phyloP scores from a whole-genome alignment of 2,888 invertebrate species.

The Junonia oenone region DNA sequence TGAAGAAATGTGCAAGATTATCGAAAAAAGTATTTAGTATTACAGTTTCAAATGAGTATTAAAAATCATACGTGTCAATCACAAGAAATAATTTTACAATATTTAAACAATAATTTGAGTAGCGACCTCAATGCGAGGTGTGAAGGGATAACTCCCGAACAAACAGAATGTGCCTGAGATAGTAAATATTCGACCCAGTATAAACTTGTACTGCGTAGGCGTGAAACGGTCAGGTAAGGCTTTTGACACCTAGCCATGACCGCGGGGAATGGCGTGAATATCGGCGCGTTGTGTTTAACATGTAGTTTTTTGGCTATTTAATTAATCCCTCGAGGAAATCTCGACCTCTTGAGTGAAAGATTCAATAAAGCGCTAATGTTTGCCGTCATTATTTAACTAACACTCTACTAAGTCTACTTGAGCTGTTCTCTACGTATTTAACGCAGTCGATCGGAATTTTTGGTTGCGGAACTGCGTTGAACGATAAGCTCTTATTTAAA shows the following conservation, averaged over 20 bases:
- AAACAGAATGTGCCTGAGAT: conserved; percentile 65
- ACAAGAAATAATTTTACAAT: conserved; percentile 46
- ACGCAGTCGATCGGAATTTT: background rate
- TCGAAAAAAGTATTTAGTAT: no score
- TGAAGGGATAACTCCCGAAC: conserved; percentile 73
- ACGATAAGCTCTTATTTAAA: background rate
- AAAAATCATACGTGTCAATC: conserved; percentile 45
- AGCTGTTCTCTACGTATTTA: background rate
- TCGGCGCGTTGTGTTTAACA: conserved; percentile 69
- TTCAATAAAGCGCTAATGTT: background rate
- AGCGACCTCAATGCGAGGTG: conserved; percentile 60
- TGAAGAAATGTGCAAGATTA: no score
- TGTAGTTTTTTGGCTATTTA: conserved; percentile 58
- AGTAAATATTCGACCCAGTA: conserved; percentile 54
- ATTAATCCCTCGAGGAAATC: conserved; percentile 44
- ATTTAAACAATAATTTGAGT: conserved; percentile 67
- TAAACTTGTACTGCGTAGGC: conserved; percentile 57
- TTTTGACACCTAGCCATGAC: conserved; percentile 74
- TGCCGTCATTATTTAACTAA: conserved; percentile 1
- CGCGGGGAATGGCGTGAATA: conserved; percentile 58
- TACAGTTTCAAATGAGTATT: background rate
- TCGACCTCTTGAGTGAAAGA: conserved; percentile 26
- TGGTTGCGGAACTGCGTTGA: background rate
- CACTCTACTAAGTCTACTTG: background rate
- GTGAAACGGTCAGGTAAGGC: conserved; percentile 71